These are phyloP conservation scores for Cephus runcator DNA, from an alignment of 2,888 invertebrate species.

Conservation along the genomic window DNA sequence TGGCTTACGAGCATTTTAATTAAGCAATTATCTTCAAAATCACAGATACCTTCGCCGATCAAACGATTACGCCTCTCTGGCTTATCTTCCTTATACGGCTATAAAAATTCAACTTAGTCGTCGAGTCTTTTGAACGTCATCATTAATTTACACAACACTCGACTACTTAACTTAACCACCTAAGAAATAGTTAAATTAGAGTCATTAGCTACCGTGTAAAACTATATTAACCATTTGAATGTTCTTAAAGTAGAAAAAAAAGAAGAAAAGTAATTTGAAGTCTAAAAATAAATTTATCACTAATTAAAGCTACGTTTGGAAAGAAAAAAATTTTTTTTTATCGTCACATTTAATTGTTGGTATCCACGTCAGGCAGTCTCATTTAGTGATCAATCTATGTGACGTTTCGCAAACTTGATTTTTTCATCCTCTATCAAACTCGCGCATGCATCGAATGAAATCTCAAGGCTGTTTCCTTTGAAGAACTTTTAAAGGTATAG, in stretches of 20 bases:
- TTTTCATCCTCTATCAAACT: background rate
- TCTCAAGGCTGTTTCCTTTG: background rate
- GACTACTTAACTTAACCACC: background rate
- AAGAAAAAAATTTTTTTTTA: background rate
- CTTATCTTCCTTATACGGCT: constrained; percentile 16
- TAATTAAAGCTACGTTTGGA: background rate
- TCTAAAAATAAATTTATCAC: background rate
- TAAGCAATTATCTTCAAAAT: constrained; percentile 20
- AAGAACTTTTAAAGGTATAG: background rate
- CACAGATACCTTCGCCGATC: constrained; percentile 16
- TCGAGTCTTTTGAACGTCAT: constrained; percentile 13
- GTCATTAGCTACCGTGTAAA: background rate
- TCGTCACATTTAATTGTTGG: background rate
- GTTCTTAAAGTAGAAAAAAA: background rate
- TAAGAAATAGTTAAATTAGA: background rate
- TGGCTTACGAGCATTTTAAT: constrained; percentile 14
- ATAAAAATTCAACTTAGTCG: constrained; percentile 12
- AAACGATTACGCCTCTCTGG: background rate
- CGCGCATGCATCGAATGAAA: background rate
- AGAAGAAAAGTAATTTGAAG: background rate
- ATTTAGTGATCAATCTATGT: background rate
- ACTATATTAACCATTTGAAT: background rate
- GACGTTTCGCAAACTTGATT: background rate
- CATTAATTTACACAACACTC: constrained; percentile 17
- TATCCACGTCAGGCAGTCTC: background rate